These are phyloP conservation scores for Podabrus alpinus DNA, from an alignment of 2,888 invertebrate genomes.

Conservation along the genomic window DNA sequence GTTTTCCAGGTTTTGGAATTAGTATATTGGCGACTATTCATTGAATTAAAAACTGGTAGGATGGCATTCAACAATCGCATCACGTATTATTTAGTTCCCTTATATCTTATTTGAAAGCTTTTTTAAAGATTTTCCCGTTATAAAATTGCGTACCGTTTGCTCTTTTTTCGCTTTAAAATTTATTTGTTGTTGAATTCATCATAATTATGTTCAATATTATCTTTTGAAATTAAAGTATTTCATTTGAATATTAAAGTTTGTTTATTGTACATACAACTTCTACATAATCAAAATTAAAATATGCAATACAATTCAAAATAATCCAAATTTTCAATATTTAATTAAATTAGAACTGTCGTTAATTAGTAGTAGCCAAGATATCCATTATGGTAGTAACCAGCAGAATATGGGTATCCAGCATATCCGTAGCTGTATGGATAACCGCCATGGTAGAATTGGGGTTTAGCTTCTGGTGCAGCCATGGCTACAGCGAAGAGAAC, in stretches of 20 bases:
- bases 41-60: no score
- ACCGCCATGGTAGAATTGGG: constrained; percentile 3
- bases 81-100: no score
- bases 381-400: neutral
- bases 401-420: constrained; percentile 6
- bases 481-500: constrained; percentile 26
- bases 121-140: no score
- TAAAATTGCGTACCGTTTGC: no score
- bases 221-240: neutral
- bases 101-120: no score
- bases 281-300: neutral
- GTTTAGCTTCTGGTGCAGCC: constrained; percentile 25
- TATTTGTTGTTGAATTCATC: no score
- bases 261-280: neutral
- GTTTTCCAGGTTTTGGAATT: no score
- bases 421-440: constrained; percentile 10
- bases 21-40: no score
- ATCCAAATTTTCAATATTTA: neutral
- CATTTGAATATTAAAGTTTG: neutral
- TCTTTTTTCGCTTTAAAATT: no score
- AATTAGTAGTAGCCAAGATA: neutral
- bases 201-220: no score
- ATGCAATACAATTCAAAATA: neutral
- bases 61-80: no score
- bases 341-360: neutral